Percentiles rank a stretch among this genome's conserved stretches.
Evolutionary conservation across 2,113 vertebrate species (phyloP).

Genomic region (Prinia subflava): DNA sequence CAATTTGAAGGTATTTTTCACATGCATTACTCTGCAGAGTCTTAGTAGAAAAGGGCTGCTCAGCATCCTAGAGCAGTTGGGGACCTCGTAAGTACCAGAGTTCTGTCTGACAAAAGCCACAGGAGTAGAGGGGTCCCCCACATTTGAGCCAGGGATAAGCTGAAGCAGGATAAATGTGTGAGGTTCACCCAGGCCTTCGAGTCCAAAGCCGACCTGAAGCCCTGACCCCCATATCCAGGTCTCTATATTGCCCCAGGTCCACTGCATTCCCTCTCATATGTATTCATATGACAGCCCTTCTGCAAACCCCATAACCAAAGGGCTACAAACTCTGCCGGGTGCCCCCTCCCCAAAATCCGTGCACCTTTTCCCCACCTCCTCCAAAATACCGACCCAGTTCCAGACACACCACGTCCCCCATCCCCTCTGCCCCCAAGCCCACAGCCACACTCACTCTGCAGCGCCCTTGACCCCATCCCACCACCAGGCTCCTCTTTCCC

Average conservation of each 20-base stretch:
- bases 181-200: neutral
- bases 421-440: neutral
- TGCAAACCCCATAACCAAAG: fast-evolving
- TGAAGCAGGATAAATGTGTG: neutral
- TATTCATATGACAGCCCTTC: fast-evolving
- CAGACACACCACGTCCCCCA: neutral
- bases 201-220: fast-evolving
- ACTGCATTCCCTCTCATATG: fast-evolving
- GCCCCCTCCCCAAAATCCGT: neutral
- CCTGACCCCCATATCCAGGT: too few species aligned
- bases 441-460: neutral
- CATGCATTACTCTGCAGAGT: neutral
- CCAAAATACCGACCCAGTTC: neutral
- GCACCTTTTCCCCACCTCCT: neutral
- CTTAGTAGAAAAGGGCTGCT: neutral
- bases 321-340: neutral
- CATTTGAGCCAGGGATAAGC: fast-evolving
- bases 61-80: neutral
- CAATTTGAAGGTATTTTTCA: neutral
- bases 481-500: neutral
- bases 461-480: neutral
- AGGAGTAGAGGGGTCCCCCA: neutral
- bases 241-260: fast-evolving
- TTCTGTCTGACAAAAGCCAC: neutral
- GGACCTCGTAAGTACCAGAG: fast-evolving